Base-by-base conservation (phyloP, 2,113 vertebrate genomes). In the Brienomyrus longianalis region DNA sequence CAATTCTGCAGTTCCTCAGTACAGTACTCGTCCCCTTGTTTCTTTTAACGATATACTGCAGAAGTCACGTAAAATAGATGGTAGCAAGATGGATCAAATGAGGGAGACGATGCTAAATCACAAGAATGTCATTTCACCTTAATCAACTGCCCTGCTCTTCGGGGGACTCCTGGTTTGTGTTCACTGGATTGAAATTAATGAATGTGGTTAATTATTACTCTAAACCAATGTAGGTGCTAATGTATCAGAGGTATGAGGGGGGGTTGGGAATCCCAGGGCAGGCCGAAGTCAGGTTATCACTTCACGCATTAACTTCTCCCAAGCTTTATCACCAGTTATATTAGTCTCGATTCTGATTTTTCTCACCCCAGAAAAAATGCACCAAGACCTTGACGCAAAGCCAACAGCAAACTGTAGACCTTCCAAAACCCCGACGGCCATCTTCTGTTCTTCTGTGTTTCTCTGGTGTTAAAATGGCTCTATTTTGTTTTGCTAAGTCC, bases 1-100 rank as follows among this genome's bases (percentile, higher is more conserved):
- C 90, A 56, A 80, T 91, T 86, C 93, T 93, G 92, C 93, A 80
- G 93, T 91, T 93, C 94, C 91, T 91, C 90, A 50, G 1, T 85
- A 35, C 77, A 87, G 85, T 88, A 86, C 83, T n/a, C 15, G 21
- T 43, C 90, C 90, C 90, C 91, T 91, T 89, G 91, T 83, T 86
- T 35, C 5, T 19, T 15, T 19, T 77, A 62, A 91, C 88, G 77
- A 88, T 90, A 91, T 89, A 91, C 90, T 84, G n/a, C 27, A 70
- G 62, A 27, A 70, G 62, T 31, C 74, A 80, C 1, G 74, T 17
- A 43, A 80, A 43, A 80, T 80, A 43, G 0, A 43, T 43, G 74
- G 74, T 2, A 19, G 74, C 13, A 19, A 8, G 35, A 17, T 6
- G 35, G 39, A 43, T 70, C 9, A 31, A 4, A 70, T 11, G n/a